phyloP scores from a whole-genome alignment of 2,797 vertebrate genomes.

The Xenops minutus region DNA sequence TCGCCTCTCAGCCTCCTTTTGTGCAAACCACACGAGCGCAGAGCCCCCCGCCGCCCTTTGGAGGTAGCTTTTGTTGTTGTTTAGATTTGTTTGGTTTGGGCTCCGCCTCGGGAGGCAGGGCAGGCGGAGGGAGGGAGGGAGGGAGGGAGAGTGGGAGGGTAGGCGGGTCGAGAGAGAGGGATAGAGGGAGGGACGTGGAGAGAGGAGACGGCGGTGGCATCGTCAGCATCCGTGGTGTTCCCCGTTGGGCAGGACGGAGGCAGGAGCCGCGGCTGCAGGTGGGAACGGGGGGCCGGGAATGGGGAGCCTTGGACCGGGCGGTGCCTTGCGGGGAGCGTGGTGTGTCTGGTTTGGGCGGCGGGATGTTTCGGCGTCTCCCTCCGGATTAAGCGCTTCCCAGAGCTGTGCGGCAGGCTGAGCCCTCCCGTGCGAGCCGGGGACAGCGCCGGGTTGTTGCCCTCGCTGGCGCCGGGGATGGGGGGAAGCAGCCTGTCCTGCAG shows the following conservation, averaged over 20 bases:
- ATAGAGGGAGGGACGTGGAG: not conserved
- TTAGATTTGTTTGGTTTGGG: accelerated
- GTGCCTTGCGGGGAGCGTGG: not conserved
- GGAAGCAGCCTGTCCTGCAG: not conserved
- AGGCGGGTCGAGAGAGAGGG: not conserved
- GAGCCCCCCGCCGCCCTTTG: accelerated
- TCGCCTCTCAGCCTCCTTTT: no score
- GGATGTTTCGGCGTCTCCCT: not conserved
- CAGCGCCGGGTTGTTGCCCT: not conserved
- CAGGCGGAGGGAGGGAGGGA: not conserved
- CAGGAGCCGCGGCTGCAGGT: not conserved
- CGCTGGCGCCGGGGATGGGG: not conserved
- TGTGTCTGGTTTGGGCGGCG: not conserved
- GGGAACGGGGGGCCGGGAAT: not conserved
- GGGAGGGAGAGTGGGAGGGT: not conserved
- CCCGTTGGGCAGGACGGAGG: no score
- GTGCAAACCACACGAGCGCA: accelerated
- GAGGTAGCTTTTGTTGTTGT: accelerated
- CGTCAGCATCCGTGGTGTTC: accelerated
- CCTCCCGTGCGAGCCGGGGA: not conserved
- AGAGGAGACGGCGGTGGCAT: accelerated
- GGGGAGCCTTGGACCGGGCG: not conserved
- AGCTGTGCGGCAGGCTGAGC: not conserved
- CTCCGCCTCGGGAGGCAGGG: not conserved
- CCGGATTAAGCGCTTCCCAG: accelerated